phyloP scores from a whole-genome alignment of 2,113 vertebrate species.

The Physeter macrocephalus region DNA sequence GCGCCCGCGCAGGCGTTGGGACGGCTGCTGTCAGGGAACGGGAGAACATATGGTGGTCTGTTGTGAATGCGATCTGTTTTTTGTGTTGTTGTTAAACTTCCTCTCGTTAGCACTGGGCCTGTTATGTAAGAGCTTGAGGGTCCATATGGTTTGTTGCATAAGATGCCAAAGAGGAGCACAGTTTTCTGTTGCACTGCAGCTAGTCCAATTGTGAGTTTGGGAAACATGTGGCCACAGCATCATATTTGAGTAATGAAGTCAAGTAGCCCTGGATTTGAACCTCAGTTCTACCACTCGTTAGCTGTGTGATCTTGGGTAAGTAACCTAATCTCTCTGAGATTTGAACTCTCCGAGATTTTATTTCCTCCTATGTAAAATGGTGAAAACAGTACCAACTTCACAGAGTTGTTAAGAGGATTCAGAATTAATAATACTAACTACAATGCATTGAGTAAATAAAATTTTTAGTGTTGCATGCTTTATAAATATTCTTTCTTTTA shows the following conservation, averaged over 20 bases:
- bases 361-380: neutral
- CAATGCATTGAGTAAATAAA: neutral
- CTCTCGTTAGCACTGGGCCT: conserved; percentile 47
- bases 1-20: conserved; percentile 51
- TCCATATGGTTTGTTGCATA: conserved; percentile 75
- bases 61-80: conserved; percentile 69
- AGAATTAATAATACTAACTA: neutral
- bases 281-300: neutral
- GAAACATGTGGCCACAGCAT: neutral
- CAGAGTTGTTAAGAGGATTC: neutral
- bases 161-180: conserved; percentile 45
- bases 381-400: neutral
- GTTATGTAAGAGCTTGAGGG: conserved; percentile 69
- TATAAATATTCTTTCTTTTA: neutral
- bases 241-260: neutral
- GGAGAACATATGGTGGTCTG: conserved; percentile 72
- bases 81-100: conserved; percentile 76
- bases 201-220: conserved; percentile 34
- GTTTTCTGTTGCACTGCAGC: conserved; percentile 28
- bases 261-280: neutral
- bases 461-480: neutral
- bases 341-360: neutral
- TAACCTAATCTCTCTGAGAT: neutral
- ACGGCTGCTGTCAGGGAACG: conserved; percentile 62
- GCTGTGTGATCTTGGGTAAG: neutral